Base-by-base conservation (phyloP, 2,113 vertebrate genomes). In the Erythrolamprus reginae region DNA sequence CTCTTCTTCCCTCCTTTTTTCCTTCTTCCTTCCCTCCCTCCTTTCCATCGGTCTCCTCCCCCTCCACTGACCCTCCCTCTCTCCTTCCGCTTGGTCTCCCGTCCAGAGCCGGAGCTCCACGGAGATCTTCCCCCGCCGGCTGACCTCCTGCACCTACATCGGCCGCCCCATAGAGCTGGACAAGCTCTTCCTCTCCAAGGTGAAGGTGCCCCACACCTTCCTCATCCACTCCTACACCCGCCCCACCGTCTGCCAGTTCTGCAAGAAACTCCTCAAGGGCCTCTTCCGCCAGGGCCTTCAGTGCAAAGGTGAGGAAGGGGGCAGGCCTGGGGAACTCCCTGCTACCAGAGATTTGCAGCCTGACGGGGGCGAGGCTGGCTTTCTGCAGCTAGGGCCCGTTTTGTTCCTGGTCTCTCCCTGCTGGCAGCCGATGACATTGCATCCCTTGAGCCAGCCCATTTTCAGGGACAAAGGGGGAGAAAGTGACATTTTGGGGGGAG, bases 161-260 rank as follows among this genome's bases (percentile, higher is more conserved):
- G 97, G 98, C 1, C 98, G 98, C 51, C 98, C 98, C 2, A 98
- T 99, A 15, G 97, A 98, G 85, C 93, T 99, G 93, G 98, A 99
- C 95, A 98, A 98, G 95, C 97, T 98, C 92, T 94, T 98, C 90
- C 97, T 98, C 95, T 98, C 96, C 93, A 99, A 98, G 92, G 98
- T 99, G 91, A 99, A 98, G 93, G 98, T 99, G 90, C 98, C 98
- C 0, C 98, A 99, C 95, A 99, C 98, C 3, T 99, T 99, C 84
- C 97, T 98, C 19, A 96, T 99, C 92, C 98, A 98, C 95, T 98
- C 98, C 8, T 99, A 99, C 95, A 99, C 98, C 0, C 96, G 98
- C 1, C 98, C 98, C 82, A 99, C 98, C 0, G 98, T 99, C 92
- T 99, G 98, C 94, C 98, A 99, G 96, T 98, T 96, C 95, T 99